Evolutionary conservation across 2,113 vertebrate genomes (phyloP).

Genomic region (Empidonax traillii): DNA sequence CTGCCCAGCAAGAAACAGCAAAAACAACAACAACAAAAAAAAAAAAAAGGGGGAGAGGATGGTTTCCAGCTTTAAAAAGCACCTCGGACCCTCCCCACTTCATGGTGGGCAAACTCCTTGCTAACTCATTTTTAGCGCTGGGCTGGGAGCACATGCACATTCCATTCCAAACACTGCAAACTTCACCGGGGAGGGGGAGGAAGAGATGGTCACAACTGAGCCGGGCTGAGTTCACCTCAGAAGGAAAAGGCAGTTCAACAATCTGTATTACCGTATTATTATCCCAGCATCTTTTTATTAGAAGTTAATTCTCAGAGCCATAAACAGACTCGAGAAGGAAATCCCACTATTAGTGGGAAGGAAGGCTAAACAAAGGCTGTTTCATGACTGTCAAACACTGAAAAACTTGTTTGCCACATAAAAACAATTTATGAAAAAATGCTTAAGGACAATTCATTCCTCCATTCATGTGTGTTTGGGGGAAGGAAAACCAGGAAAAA

Average conservation of each 20-base stretch:
- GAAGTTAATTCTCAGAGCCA: slow-evolving; percentile 49
- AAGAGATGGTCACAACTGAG: background rate
- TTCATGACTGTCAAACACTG: background rate
- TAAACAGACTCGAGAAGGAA: slow-evolving; percentile 48
- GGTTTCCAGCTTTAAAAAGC: background rate
- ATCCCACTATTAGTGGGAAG: slow-evolving; percentile 26
- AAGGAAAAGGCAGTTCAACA: background rate
- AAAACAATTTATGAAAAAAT: slow-evolving; percentile 5
- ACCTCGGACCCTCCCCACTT: background rate
- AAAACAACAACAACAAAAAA: background rate
- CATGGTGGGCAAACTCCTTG: background rate
- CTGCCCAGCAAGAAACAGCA: slow-evolving; percentile 10
- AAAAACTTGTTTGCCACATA: slow-evolving; percentile 4
- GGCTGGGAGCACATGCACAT: slow-evolving; percentile 17
- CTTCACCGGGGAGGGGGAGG: background rate
- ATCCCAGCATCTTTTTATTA: background rate
- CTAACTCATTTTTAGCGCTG: background rate
- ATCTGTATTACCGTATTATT: background rate
- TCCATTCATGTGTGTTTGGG: background rate
- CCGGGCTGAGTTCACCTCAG: background rate
- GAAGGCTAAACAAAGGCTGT: slow-evolving; percentile 34
- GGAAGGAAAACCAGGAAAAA: background rate
- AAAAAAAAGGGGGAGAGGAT: background rate
- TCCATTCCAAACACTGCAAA: background rate
- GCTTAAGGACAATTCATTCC: background rate